phyloP scores from a whole-genome alignment of 2,888 invertebrate genomes.

The Tetragonula carbonaria region DNA sequence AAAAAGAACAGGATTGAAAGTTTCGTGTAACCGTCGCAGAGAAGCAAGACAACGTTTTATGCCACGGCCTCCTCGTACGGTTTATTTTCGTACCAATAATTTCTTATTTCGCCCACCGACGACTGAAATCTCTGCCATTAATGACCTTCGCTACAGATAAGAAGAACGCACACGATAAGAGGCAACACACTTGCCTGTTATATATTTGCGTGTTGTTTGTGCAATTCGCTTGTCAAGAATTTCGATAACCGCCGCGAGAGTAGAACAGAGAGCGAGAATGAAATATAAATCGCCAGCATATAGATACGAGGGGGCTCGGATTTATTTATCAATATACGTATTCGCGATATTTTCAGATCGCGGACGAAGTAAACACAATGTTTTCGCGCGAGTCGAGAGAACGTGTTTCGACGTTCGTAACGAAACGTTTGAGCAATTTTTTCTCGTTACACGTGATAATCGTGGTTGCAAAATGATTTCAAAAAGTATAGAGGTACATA shows the following conservation, averaged over 20 bases:
- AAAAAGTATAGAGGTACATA: not conserved
- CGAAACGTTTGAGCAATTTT: not conserved
- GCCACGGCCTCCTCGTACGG: not conserved
- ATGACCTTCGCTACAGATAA: constrained; percentile 60
- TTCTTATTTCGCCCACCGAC: constrained; percentile 31
- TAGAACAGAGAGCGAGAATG: not conserved
- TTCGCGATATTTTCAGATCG: constrained; percentile 49
- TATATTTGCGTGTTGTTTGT: constrained; percentile 65
- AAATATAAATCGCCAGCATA: constrained; percentile 1
- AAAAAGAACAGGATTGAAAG: not conserved
- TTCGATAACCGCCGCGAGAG: constrained; percentile 56
- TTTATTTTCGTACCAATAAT: constrained; percentile 30
- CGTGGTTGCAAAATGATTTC: not conserved
- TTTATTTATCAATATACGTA: constrained; percentile 60
- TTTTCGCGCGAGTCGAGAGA: constrained; percentile 13
- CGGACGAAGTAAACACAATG: constrained; percentile 37
- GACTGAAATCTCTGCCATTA: constrained; percentile 55
- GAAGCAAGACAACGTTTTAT: not conserved
- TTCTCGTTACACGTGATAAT: constrained; percentile 13
- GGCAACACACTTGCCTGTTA: constrained; percentile 41
- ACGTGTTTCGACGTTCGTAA: not conserved
- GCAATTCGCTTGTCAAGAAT: constrained; percentile 59
- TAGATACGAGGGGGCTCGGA: constrained; percentile 28
- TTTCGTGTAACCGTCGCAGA: not conserved
- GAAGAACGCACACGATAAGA: constrained; percentile 52